Percentiles rank a stretch among this genome's conserved stretches.
phyloP scores from a whole-genome alignment of 1,140 invertebrate genomes.

The Battus philenor region DNA sequence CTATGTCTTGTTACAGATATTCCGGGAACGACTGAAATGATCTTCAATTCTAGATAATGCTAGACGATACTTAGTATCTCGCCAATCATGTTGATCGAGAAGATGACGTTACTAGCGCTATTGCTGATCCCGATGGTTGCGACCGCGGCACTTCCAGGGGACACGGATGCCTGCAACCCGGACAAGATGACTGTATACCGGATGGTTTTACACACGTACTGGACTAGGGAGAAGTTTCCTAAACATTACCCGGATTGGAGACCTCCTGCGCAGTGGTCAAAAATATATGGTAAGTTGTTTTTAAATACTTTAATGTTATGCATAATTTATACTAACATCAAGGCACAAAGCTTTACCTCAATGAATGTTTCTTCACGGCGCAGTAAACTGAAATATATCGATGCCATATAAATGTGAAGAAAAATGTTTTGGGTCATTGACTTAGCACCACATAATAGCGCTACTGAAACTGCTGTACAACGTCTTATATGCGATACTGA shows the following conservation, averaged over 20 bases:
- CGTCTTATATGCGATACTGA: no score
- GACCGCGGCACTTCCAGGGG: constrained; percentile 32
- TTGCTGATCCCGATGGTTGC: constrained; percentile 36
- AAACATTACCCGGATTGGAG: constrained; percentile 95
- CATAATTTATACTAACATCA: no score
- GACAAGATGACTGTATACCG: constrained; percentile 87
- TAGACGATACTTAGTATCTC: constrained; percentile 2
- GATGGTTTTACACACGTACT: constrained; percentile 90
- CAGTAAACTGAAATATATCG: no score
- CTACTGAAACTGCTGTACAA: no score
- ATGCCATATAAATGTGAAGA: no score
- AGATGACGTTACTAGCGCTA: constrained; percentile 38
- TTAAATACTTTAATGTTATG: no score
- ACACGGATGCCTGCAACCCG: constrained; percentile 63
- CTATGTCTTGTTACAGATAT: constrained; percentile 44
- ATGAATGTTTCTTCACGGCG: no score
- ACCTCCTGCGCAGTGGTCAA: constrained; percentile 93
- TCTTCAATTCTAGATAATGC: background rate
- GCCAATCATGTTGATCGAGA: constrained; percentile 32
- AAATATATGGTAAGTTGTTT: constrained; percentile 87
- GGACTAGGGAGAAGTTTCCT: constrained; percentile 92
- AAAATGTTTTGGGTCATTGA: no score
- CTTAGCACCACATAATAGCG: no score
- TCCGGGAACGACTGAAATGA: constrained; percentile 25
- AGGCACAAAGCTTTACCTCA: no score